Evolutionary conservation across 2,888 invertebrate genomes (phyloP).

Genomic region (Odontocolon sp.): DNA sequence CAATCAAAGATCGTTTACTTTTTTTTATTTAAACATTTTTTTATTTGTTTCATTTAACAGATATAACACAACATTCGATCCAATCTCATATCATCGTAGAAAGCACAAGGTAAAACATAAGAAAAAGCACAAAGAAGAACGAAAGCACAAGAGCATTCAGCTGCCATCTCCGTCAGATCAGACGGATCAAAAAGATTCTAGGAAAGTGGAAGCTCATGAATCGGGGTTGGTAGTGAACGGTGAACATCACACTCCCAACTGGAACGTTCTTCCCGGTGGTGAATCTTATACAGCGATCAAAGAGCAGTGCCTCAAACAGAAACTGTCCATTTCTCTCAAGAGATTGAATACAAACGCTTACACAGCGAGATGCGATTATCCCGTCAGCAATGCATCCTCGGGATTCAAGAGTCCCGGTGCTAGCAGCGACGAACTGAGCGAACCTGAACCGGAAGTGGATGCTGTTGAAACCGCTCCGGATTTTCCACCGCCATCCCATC

Average conservation of each 20-base stretch:
- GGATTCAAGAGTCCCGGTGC: constrained; percentile 82
- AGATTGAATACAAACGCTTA: constrained; percentile 87
- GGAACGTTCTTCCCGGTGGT: constrained; percentile 78
- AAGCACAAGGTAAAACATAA: constrained; percentile 89
- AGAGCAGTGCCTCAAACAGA: constrained; percentile 87
- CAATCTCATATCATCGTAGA: constrained; percentile 80
- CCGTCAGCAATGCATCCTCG: constrained; percentile 80
- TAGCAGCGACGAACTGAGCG: constrained; percentile 80
- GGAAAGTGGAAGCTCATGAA: constrained; percentile 31
- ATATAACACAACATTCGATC: constrained; percentile 76
- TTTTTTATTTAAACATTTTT: not conserved
- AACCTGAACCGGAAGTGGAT: constrained; percentile 76
- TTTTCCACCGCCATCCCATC: constrained; percentile 82
- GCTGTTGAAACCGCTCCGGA: constrained; percentile 81
- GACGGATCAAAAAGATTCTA: constrained; percentile 25
- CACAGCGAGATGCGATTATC: constrained; percentile 82
- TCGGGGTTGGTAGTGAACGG: constrained; percentile 85
- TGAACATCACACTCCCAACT: constrained; percentile 83
- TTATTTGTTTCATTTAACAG: constrained; percentile 61
- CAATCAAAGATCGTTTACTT: not conserved
- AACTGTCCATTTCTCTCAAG: constrained; percentile 88
- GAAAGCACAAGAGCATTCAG: constrained; percentile 79
- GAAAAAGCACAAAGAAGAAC: constrained; percentile 87
- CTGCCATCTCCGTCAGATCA: constrained; percentile 47
- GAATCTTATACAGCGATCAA: constrained; percentile 84